Percentiles rank a stretch among this genome's conserved stretches.
These are phyloP conservation scores for Syngnathus acus DNA, from an alignment of 2,797 vertebrate species.

Conservation along the genomic window DNA sequence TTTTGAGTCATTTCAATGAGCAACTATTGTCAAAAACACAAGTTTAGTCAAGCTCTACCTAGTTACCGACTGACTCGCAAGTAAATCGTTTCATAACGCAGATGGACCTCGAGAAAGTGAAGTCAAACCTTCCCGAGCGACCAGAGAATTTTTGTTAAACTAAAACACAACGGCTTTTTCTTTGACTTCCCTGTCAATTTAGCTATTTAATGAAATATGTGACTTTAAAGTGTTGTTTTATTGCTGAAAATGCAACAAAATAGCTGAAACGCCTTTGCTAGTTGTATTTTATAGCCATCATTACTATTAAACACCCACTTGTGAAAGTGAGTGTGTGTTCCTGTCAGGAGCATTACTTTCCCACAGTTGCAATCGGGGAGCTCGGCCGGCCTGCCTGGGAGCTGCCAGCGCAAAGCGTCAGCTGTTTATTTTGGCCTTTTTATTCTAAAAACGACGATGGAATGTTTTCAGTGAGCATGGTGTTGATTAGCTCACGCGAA, in stretches of 20 bases:
- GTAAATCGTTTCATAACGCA: too few species aligned
- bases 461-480: conserved; percentile 49
- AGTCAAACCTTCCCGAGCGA: too few species aligned
- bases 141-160: too few species aligned
- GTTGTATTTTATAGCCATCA: conserved; percentile 20
- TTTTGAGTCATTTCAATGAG: neutral
- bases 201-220: too few species aligned
- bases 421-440: conserved; percentile 47
- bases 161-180: too few species aligned
- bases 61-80: too few species aligned
- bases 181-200: too few species aligned
- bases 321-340: conserved; percentile 4
- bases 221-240: neutral
- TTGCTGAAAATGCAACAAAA: neutral
- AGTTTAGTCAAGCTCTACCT: neutral
- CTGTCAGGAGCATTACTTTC: conserved; percentile 2
- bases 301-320: conserved; percentile 23
- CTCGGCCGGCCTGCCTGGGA: conserved; percentile 36
- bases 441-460: conserved; percentile 43
- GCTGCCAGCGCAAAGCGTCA: conserved; percentile 44
- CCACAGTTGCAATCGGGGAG: conserved; percentile 26
- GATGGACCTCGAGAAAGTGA: too few species aligned
- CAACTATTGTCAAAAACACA: neutral
- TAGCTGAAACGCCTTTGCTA: neutral
- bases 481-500: conserved; percentile 31